These are phyloP conservation scores for Andrena cerasifolii DNA, from an alignment of 1,140 invertebrate species.

Conservation along the genomic window DNA sequence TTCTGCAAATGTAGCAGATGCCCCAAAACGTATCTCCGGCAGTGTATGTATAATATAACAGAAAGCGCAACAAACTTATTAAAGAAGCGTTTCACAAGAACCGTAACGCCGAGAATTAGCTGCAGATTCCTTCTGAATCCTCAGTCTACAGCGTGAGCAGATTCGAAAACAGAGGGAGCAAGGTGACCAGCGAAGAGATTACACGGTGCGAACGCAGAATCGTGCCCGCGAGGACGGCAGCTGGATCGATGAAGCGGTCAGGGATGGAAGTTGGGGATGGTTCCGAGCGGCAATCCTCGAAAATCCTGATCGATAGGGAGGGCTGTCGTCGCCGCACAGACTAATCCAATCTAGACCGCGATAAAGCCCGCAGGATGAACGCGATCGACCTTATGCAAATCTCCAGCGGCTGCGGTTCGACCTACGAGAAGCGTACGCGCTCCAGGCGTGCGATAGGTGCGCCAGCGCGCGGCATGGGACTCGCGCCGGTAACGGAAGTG, in stretches of 20 bases:
- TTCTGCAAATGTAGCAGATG: no score
- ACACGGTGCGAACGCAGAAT: background rate
- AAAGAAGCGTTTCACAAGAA: no score
- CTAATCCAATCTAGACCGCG: background rate
- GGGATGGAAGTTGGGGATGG: background rate
- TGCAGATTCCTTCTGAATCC: no score
- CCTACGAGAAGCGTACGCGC: no score
- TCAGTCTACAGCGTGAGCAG: background rate
- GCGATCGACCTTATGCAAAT: conserved; percentile 49
- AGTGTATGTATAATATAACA: no score
- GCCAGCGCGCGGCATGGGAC: background rate
- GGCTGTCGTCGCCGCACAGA: background rate
- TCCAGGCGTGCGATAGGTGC: background rate
- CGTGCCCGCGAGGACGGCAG: background rate
- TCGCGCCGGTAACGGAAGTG: conserved; percentile 51
- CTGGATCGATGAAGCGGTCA: conserved; percentile 5
- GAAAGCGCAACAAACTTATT: no score
- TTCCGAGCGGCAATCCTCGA: background rate
- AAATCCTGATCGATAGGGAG: conserved; percentile 25
- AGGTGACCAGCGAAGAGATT: background rate
- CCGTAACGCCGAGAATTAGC: no score
- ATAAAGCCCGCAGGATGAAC: conserved; percentile 25
- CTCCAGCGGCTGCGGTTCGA: background rate
- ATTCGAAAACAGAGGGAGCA: background rate
- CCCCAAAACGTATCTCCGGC: no score